These are phyloP conservation scores for Chrysodeixis includens DNA, from an alignment of 2,888 invertebrate genomes.

Conservation along the genomic window DNA sequence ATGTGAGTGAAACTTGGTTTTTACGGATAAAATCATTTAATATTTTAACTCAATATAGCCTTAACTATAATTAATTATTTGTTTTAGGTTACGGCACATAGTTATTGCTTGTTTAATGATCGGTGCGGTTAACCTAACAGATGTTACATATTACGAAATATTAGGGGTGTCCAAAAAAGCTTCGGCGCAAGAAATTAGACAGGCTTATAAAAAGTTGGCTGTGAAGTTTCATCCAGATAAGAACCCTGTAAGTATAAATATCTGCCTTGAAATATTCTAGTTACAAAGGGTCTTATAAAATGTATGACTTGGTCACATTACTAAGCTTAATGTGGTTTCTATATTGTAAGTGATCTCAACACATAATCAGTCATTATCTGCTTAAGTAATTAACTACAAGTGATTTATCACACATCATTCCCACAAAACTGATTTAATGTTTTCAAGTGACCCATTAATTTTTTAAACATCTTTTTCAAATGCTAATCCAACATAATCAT, in stretches of 20 bases:
- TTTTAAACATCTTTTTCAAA: too few relatives aligned
- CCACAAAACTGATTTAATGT: too few relatives aligned
- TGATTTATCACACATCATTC: too few relatives aligned
- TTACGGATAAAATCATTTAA: slow-evolving; percentile 11
- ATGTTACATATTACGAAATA: slow-evolving; percentile 90
- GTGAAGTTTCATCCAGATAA: slow-evolving; percentile 94
- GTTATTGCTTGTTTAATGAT: slow-evolving; percentile 64
- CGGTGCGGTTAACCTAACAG: slow-evolving; percentile 70
- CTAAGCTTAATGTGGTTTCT: background rate
- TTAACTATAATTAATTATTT: slow-evolving; percentile 10
- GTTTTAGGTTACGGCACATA: slow-evolving; percentile 72
- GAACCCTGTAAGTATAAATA: slow-evolving; percentile 88
- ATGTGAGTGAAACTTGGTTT: slow-evolving; percentile 52
- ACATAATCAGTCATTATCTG: too few relatives aligned
- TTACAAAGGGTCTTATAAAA: background rate
- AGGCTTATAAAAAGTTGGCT: slow-evolving; percentile 94
- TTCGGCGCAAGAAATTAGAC: slow-evolving; percentile 91
- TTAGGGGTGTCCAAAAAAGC: slow-evolving; percentile 91
- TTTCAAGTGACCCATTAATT: too few relatives aligned
- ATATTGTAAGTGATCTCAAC: background rate
- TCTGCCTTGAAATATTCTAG: background rate
- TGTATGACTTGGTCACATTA: too few relatives aligned
- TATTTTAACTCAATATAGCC: background rate
- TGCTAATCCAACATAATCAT: background rate
- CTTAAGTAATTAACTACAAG: too few relatives aligned